These are phyloP conservation scores for Erpobdella octoculata DNA, from an alignment of 2,888 invertebrate species.

Conservation along the genomic window DNA sequence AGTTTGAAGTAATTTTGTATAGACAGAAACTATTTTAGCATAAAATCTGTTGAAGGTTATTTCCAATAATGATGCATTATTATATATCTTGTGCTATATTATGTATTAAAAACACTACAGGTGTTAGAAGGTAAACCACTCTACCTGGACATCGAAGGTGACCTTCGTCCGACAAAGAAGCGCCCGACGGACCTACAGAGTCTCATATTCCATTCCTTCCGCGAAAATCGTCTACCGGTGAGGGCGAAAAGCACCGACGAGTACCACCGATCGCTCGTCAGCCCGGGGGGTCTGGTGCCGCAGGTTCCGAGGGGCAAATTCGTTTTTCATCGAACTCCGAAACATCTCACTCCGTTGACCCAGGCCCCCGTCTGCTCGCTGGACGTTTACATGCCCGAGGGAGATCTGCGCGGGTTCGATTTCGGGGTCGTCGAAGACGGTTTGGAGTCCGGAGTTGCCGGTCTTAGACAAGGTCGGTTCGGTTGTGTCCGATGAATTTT, in stretches of 20 bases:
- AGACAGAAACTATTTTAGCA: too few species aligned
- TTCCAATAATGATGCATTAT: too few species aligned
- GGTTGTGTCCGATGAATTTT: background rate
- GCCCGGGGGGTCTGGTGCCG: background rate
- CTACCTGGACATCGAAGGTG: constrained; percentile 28
- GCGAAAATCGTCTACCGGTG: constrained; percentile 30
- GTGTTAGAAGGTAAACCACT: constrained; percentile 29
- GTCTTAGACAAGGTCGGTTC: background rate
- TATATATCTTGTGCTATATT: too few species aligned
- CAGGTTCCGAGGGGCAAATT: background rate
- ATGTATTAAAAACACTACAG: constrained; percentile 8
- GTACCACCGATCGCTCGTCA: constrained; percentile 9
- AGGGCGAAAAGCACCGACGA: background rate
- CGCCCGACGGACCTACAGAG: background rate
- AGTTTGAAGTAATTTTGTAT: too few species aligned
- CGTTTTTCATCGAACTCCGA: background rate
- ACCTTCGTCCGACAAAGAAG: constrained; percentile 14
- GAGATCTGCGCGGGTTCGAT: background rate
- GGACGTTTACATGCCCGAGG: constrained; percentile 23
- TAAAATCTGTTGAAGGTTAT: too few species aligned
- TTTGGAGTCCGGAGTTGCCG: background rate
- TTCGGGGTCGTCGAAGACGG: background rate
- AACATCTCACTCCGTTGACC: constrained; percentile 4
- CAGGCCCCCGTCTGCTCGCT: constrained; percentile 22
- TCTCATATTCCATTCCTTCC: constrained; percentile 30